Percentiles rank a stretch among this genome's conserved stretches.
Evolutionary conservation across 2,888 invertebrate species (phyloP).

Genomic region (Carterocephalus palaemon): DNA sequence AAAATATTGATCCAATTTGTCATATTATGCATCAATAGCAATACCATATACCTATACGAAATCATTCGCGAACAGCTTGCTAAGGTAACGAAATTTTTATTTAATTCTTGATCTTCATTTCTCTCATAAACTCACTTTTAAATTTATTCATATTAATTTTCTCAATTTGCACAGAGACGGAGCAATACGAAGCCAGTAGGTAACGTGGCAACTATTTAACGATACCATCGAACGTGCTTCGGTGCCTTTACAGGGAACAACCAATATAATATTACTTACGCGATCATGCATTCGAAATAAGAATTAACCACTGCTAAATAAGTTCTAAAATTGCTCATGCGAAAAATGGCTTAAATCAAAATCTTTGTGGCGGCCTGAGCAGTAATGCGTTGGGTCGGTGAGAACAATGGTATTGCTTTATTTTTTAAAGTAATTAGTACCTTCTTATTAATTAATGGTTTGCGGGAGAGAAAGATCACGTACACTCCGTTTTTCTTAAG

Average conservation of each 20-base stretch:
- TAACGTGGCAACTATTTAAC: conserved; percentile 49
- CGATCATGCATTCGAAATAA: conserved; percentile 8
- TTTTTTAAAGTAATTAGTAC: conserved; percentile 59
- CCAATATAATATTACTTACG: conserved; percentile 5
- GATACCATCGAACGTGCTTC: conserved; percentile 59
- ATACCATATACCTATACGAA: too few species aligned
- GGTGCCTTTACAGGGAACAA: conserved; percentile 8
- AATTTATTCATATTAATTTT: neutral
- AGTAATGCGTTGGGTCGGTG: conserved; percentile 23
- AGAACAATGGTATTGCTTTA: conserved; percentile 53
- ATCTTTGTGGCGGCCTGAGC: conserved; percentile 1
- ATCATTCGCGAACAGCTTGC: too few species aligned
- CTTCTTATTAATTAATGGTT: conserved; percentile 59
- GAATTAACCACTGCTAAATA: neutral
- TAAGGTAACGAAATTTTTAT: too few species aligned
- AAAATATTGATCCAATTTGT: too few species aligned
- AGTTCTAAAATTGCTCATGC: neutral
- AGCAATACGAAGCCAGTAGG: conserved; percentile 22
- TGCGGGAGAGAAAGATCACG: conserved; percentile 27
- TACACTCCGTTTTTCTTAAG: neutral
- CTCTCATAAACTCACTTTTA: neutral
- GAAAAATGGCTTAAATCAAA: neutral
- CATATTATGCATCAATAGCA: too few species aligned
- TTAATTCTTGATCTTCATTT: too few species aligned
- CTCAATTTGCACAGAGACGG: neutral